Percentiles rank a stretch among this genome's conserved stretches.
These are phyloP conservation scores for Tetramorium simillimum DNA, from an alignment of 1,140 invertebrate species.

Conservation along the genomic window DNA sequence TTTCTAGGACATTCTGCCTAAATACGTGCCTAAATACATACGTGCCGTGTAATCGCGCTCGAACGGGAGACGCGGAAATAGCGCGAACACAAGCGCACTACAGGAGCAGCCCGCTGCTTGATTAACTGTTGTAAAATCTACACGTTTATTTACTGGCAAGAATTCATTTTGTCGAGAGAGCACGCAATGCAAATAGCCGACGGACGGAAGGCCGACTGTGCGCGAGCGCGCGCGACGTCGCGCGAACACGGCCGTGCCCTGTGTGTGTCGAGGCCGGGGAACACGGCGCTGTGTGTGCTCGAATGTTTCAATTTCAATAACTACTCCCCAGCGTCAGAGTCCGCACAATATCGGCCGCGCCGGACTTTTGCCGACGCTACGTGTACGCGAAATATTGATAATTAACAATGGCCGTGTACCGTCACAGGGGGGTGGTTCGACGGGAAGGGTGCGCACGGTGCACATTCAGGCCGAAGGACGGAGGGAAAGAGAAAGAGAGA, in stretches of 20 bases:
- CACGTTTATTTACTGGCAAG: slow-evolving; percentile 75
- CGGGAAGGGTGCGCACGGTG: slow-evolving; percentile 66
- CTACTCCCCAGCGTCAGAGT: slow-evolving; percentile 83
- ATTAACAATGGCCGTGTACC: slow-evolving; percentile 84
- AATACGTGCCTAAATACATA: slow-evolving; percentile 30
- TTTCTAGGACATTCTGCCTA: slow-evolving; percentile 28
- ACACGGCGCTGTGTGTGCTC: slow-evolving; percentile 74
- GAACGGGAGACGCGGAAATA: slow-evolving; percentile 56
- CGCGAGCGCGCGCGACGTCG: slow-evolving; percentile 61
- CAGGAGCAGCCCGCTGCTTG: slow-evolving; percentile 71
- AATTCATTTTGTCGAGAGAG: slow-evolving; percentile 74
- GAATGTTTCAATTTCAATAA: slow-evolving; percentile 86
- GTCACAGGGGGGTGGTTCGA: slow-evolving; percentile 68
- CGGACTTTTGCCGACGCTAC: slow-evolving; percentile 77
- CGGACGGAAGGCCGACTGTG: slow-evolving; percentile 60
- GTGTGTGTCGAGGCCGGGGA: slow-evolving; percentile 62
- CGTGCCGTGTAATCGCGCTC: slow-evolving; percentile 34
- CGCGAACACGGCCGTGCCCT: slow-evolving; percentile 61
- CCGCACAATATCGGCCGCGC: slow-evolving; percentile 75
- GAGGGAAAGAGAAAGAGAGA: slow-evolving; percentile 14
- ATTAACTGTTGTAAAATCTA: slow-evolving; percentile 81
- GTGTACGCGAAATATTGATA: slow-evolving; percentile 84
- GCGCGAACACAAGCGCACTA: slow-evolving; percentile 41
- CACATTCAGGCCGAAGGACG: slow-evolving; percentile 62
- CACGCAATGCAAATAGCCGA: slow-evolving; percentile 72